Conservation (phyloP, 2,113 vertebrate genomes). For the Zapornia atra region DNA sequence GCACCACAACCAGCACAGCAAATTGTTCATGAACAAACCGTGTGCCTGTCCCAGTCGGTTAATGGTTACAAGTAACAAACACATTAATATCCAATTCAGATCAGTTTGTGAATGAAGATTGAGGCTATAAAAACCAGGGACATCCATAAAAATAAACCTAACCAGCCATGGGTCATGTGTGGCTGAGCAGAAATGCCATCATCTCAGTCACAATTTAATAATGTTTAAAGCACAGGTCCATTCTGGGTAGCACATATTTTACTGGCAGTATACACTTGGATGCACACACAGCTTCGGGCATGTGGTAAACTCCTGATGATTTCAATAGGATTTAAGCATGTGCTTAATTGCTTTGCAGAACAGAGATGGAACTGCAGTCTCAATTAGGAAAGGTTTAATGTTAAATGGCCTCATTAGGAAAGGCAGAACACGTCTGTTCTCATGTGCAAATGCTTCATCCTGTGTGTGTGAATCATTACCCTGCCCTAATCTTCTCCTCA, state of each 20-base stretch:
- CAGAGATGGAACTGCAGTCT: conserved; percentile 42
- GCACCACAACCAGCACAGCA: background rate
- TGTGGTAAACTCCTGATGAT: conserved; percentile 40
- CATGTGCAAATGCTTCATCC: conserved; percentile 63
- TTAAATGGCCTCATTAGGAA: conserved; percentile 69
- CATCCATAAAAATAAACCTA: conserved; percentile 36
- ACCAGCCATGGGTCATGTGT: background rate
- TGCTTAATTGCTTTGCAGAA: conserved; percentile 66
- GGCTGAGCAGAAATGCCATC: conserved; percentile 30
- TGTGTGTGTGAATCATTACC: conserved; percentile 63
- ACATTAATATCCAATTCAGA: conserved; percentile 16
- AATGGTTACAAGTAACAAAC: background rate
- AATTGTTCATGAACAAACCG: background rate
- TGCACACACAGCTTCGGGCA: conserved; percentile 62
- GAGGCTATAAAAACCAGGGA: background rate
- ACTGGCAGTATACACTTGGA: conserved; percentile 41
- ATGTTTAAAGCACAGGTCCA: conserved; percentile 27
- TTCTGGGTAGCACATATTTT: background rate
- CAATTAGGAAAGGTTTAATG: conserved; percentile 68
- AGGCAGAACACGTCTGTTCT: conserved; percentile 66
- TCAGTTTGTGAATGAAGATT: background rate
- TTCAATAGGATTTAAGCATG: conserved; percentile 62
- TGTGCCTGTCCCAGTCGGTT: background rate
- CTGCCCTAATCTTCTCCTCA: conserved; percentile 62
- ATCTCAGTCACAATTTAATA: conserved; percentile 34